phyloP scores from a whole-genome alignment of 1,140 invertebrate genomes.

The Macrosteles quadrilineatus region DNA sequence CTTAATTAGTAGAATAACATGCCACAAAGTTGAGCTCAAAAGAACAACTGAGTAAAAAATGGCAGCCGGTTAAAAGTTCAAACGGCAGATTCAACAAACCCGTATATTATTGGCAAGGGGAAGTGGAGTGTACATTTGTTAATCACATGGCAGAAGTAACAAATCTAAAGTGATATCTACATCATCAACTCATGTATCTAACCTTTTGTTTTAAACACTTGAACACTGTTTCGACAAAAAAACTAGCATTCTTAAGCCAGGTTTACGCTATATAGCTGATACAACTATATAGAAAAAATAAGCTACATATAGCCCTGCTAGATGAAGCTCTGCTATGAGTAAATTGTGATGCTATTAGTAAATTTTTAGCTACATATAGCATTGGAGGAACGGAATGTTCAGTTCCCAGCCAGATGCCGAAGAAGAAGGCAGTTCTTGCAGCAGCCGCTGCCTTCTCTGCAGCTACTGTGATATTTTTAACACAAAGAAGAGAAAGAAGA shows the following conservation, averaged over 20 bases:
- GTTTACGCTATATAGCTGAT: slow-evolving; percentile 5
- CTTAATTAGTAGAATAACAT: no score
- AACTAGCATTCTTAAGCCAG: not conserved
- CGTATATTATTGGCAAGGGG: no score
- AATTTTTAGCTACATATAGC: slow-evolving; percentile 14
- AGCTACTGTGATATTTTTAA: slow-evolving; percentile 8
- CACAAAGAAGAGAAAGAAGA: slow-evolving; percentile 11
- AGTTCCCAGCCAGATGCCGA: slow-evolving; percentile 14
- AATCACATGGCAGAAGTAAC: not conserved
- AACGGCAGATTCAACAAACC: no score
- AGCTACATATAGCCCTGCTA: slow-evolving; percentile 10
- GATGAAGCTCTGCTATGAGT: no score
- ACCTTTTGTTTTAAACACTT: not conserved
- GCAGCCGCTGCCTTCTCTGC: not conserved
- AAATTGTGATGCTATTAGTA: not conserved
- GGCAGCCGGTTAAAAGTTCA: no score
- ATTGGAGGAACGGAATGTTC: not conserved
- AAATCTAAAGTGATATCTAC: not conserved
- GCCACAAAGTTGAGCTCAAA: no score
- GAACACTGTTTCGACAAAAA: not conserved
- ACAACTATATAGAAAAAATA: not conserved
- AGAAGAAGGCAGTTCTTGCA: no score
- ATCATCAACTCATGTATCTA: no score
- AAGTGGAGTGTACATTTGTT: no score
- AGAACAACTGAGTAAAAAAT: no score